A percentile compares a stretch with the other conserved stretches of the same genome.
Evolutionary conservation across 2,888 invertebrate species (phyloP).

Genomic region (Drosophila paranaensis): DNA sequence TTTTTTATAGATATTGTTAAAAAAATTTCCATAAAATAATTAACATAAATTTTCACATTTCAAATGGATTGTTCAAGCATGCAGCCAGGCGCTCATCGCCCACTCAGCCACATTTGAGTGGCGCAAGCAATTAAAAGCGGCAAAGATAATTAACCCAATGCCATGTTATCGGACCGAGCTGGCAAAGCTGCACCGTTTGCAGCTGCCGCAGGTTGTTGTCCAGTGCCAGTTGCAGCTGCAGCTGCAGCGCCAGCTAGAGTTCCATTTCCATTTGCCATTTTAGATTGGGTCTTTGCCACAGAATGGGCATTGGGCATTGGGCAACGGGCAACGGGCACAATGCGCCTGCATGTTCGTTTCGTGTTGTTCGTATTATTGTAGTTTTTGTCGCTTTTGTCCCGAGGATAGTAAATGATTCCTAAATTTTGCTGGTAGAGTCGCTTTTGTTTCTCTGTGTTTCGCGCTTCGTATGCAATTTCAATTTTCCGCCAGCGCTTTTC

Average conservation of each 20-base stretch:
- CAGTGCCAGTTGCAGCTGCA: slow-evolving; percentile 10
- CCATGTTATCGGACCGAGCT: slow-evolving; percentile 27
- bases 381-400: slow-evolving; percentile 31
- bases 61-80: neutral
- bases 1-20: no score
- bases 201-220: slow-evolving; percentile 44
- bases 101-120: slow-evolving; percentile 1
- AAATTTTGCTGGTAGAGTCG: slow-evolving; percentile 46
- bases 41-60: neutral
- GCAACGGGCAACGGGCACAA: slow-evolving; percentile 30
- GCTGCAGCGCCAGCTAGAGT: slow-evolving; percentile 1
- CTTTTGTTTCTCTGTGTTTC: slow-evolving; percentile 51
- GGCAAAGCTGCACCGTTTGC: slow-evolving; percentile 13
- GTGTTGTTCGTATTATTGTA: slow-evolving; percentile 22
- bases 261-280: slow-evolving; percentile 6
- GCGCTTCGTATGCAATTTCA: slow-evolving; percentile 69
- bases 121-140: slow-evolving; percentile 13
- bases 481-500: slow-evolving; percentile 77
- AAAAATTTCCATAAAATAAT: no score
- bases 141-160: slow-evolving; percentile 45
- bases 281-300: slow-evolving; percentile 48
- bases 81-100: neutral
- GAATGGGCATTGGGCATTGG: slow-evolving; percentile 27
- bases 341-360: slow-evolving; percentile 48
- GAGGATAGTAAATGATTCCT: slow-evolving; percentile 50